Evolutionary conservation across 2,888 invertebrate species (phyloP).

Genomic region (Ectemnius lituratus): DNA sequence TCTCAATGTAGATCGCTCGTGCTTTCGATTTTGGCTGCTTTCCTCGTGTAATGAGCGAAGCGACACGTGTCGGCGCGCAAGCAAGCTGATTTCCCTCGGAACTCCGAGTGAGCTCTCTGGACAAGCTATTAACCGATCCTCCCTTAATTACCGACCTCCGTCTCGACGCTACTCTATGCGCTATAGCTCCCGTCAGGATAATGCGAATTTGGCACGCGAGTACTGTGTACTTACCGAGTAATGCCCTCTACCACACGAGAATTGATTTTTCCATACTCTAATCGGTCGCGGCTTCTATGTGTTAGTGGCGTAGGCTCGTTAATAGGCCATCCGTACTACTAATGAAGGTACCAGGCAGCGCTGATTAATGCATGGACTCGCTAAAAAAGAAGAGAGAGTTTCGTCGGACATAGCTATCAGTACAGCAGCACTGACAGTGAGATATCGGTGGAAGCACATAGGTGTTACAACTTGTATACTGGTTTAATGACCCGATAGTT

Average conservation of each 20-base stretch:
- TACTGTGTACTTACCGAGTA: background rate
- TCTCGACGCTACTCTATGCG: no score
- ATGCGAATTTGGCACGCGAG: constrained; percentile 6
- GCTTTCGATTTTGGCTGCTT: constrained; percentile 14
- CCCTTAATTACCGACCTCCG: background rate
- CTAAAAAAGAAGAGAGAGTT: no score
- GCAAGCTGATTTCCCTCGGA: background rate
- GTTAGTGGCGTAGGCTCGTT: no score
- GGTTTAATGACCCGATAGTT: no score
- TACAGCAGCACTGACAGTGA: no score
- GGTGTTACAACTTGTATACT: no score
- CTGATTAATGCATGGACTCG: no score
- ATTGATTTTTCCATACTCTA: background rate
- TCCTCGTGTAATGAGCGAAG: constrained; percentile 17
- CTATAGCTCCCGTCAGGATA: background rate
- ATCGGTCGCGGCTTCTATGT: background rate
- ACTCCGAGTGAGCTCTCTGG: background rate
- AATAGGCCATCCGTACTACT: no score
- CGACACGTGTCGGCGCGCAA: constrained; percentile 15
- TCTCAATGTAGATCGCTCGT: background rate
- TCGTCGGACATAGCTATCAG: no score
- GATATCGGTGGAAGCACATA: no score
- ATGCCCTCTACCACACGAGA: background rate
- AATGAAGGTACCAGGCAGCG: no score
- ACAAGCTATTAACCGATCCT: background rate